phyloP scores from a whole-genome alignment of 1,140 invertebrate genomes.

The Oscheius sp. region DNA sequence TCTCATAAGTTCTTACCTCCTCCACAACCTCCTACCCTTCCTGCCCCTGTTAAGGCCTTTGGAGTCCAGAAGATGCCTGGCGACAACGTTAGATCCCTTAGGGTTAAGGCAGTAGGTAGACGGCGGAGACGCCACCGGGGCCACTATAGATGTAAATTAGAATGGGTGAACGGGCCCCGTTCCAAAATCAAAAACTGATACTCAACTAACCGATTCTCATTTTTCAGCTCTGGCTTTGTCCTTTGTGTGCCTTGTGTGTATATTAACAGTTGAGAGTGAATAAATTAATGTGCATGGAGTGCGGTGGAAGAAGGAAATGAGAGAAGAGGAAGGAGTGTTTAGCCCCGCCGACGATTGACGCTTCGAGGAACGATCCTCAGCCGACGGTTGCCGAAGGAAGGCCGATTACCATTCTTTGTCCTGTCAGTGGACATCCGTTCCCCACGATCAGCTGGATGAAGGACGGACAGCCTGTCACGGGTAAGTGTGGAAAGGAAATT shows the following conservation, averaged over 20 bases:
- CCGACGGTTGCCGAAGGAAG: conserved; percentile 40
- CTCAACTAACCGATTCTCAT: background rate
- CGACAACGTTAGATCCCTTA: background rate
- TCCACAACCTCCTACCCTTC: background rate
- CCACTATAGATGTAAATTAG: background rate
- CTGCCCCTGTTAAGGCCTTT: no score
- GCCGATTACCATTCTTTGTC: conserved; percentile 63
- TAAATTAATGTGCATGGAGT: conserved; percentile 1
- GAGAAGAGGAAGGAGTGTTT: background rate
- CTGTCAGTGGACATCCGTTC: conserved; percentile 69
- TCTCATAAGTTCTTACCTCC: background rate
- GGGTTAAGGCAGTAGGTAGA: background rate
- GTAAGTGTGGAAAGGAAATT: conserved; percentile 2
- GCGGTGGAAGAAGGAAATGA: background rate
- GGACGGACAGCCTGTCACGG: conserved; percentile 43
- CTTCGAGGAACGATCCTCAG: conserved; percentile 14
- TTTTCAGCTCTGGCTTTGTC: background rate
- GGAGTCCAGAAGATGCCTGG: background rate
- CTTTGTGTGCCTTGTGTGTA: conserved; percentile 5
- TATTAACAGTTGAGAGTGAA: background rate
- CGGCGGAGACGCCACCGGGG: background rate
- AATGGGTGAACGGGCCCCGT: background rate
- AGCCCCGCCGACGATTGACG: conserved; percentile 44
- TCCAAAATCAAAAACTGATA: no score
- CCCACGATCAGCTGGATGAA: conserved; percentile 76